A percentile compares a stretch with the other conserved stretches of the same genome.
Conservation (phyloP, 2,113 vertebrate genomes). For the Chionomys nivalis region DNA sequence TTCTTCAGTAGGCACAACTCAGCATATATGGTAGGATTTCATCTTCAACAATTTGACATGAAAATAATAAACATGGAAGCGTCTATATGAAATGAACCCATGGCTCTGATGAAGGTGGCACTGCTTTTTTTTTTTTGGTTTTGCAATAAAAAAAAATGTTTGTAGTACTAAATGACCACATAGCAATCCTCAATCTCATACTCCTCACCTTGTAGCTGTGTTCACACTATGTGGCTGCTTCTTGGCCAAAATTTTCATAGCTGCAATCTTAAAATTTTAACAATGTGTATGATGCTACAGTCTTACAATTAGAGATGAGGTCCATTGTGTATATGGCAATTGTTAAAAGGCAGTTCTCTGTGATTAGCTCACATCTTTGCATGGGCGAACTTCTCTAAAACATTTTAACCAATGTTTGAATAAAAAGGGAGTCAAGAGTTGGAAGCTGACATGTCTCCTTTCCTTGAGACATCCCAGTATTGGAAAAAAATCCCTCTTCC, state of each 20-base stretch:
- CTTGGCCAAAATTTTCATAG: not conserved
- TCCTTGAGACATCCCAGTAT: not conserved
- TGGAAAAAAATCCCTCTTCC: not conserved
- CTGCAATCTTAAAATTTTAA: not conserved
- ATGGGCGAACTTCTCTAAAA: not conserved
- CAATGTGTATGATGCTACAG: not conserved
- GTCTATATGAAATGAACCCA: not conserved
- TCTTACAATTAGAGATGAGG: not conserved
- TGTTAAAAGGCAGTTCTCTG: not conserved
- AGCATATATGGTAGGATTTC: not conserved
- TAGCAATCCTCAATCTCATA: not conserved
- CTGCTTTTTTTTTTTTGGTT: not conserved
- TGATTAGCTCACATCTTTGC: not conserved
- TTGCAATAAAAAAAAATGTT: not conserved
- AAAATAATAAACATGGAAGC: not conserved
- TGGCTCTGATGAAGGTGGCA: not conserved
- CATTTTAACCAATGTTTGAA: not conserved
- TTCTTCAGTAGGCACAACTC: not conserved
- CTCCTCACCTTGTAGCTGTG: not conserved
- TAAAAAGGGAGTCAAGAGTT: not conserved
- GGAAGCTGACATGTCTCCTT: not conserved
- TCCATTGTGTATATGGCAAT: not conserved
- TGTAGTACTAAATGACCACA: not conserved
- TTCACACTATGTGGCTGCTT: not conserved
- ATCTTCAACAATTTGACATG: not conserved